Conservation (phyloP, 2,888 invertebrate genomes). For the Lepetodrilus schrolli region DNA sequence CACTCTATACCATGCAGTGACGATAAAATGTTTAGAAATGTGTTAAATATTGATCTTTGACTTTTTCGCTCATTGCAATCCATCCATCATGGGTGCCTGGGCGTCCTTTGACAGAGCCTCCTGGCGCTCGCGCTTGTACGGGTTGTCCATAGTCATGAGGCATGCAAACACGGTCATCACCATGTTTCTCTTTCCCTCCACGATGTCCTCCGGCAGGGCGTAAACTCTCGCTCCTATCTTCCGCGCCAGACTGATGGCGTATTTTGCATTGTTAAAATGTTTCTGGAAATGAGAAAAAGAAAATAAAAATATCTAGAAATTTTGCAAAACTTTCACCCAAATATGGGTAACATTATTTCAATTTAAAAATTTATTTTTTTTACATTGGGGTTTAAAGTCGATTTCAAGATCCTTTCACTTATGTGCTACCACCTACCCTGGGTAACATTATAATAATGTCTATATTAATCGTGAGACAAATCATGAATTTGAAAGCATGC, state of each 20-base stretch:
- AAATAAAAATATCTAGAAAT: too few relatives aligned
- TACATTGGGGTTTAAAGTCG: too few relatives aligned
- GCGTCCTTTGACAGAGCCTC: not conserved
- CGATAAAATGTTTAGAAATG: not conserved
- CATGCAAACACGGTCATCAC: slow-evolving; percentile 99
- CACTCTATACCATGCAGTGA: slow-evolving; percentile 6
- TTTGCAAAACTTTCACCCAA: too few relatives aligned
- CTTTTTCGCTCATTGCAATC: not conserved
- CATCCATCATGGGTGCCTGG: not conserved
- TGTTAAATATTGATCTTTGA: too few relatives aligned
- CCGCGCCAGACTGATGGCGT: slow-evolving; percentile 97
- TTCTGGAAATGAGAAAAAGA: slow-evolving; percentile 83
- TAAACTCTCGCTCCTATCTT: slow-evolving; percentile 98
- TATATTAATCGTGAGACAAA: too few relatives aligned
- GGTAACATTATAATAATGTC: too few relatives aligned
- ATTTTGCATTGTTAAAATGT: slow-evolving; percentile 97
- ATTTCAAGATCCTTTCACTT: too few relatives aligned
- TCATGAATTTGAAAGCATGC: too few relatives aligned
- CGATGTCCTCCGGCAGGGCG: slow-evolving; percentile 98
- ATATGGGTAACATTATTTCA: too few relatives aligned
- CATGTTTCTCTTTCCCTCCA: slow-evolving; percentile 98
- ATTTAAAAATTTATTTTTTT: too few relatives aligned
- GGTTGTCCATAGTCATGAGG: slow-evolving; percentile 92
- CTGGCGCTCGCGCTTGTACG: not conserved
- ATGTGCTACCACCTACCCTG: too few relatives aligned